These are phyloP conservation scores for Criorhina ranunculi DNA, from an alignment of 2,888 invertebrate genomes.

Conservation along the genomic window DNA sequence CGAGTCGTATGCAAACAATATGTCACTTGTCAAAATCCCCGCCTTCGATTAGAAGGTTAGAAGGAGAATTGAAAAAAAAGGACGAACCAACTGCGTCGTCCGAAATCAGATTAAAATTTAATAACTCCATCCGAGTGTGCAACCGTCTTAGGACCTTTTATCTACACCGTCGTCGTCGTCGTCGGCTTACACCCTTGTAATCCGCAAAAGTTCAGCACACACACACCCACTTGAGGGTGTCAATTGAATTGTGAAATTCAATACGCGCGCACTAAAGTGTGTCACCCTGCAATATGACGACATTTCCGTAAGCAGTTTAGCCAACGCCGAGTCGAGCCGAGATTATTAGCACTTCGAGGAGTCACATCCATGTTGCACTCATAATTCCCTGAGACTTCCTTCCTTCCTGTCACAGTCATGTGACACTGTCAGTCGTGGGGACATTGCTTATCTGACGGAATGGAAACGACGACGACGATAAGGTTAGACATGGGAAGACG, in stretches of 20 bases:
- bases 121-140: slow-evolving; percentile 56
- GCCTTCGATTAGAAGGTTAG: too few relatives aligned
- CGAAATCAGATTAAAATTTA: slow-evolving; percentile 71
- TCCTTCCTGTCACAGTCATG: slow-evolving; percentile 75
- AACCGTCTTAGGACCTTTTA: slow-evolving; percentile 22
- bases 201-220: slow-evolving; percentile 30
- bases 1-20: background rate
- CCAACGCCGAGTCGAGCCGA: slow-evolving; percentile 27
- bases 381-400: slow-evolving; percentile 69
- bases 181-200: slow-evolving; percentile 71
- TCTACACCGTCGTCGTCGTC: slow-evolving; percentile 49
- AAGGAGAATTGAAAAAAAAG: background rate
- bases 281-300: slow-evolving; percentile 59
- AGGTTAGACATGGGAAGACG: slow-evolving; percentile 49
- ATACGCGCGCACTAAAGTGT: slow-evolving; percentile 68
- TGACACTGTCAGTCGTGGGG: slow-evolving; percentile 68
- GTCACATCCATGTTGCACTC: slow-evolving; percentile 56
- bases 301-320: slow-evolving; percentile 63
- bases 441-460: slow-evolving; percentile 72
- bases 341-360: slow-evolving; percentile 62
- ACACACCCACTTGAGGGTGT: slow-evolving; percentile 49
- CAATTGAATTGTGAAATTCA: slow-evolving; percentile 76
- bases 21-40: slow-evolving; percentile 33
- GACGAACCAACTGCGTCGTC: slow-evolving; percentile 28
- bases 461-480: slow-evolving; percentile 54